These are phyloP conservation scores for Thamnaconus septentrionalis DNA, from an alignment of 2,113 vertebrate species.

Conservation along the genomic window DNA sequence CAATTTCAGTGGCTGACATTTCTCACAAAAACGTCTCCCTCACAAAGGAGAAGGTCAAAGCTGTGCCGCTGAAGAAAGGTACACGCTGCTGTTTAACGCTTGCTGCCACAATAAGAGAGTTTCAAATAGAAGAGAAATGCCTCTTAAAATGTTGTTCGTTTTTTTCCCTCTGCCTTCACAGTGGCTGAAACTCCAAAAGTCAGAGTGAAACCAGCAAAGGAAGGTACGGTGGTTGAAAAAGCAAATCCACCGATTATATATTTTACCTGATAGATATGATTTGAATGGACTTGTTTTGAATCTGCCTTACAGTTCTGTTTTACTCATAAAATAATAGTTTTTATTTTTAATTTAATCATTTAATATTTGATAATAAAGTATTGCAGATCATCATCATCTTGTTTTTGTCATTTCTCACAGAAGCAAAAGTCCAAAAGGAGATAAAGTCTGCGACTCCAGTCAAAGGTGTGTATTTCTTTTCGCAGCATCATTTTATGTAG, in stretches of 20 bases:
- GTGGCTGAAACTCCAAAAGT: constrained; percentile 45
- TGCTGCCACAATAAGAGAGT: too few relatives aligned
- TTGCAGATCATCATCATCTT: neutral
- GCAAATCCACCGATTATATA: neutral
- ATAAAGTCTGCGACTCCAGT: constrained; percentile 26
- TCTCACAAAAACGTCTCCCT: constrained; percentile 45
- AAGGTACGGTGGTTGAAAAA: constrained; percentile 26
- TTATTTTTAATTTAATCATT: too few relatives aligned
- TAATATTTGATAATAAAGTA: neutral
- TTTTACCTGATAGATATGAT: neutral
- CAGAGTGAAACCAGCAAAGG: constrained; percentile 48
- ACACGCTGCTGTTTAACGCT: neutral
- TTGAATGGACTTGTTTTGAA: neutral
- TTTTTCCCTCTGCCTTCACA: neutral
- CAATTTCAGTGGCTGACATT: constrained; percentile 28
- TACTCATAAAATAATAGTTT: neutral
- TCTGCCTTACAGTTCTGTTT: neutral
- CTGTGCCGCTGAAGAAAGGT: constrained; percentile 60
- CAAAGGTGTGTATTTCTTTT: constrained; percentile 36
- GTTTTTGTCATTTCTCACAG: constrained; percentile 1
- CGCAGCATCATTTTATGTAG: accelerated
- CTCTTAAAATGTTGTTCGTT: neutral
- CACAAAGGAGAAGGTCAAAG: constrained; percentile 54
- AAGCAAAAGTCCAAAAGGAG: constrained; percentile 30
- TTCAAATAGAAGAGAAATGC: neutral